These are phyloP conservation scores for Otolemur crassicaudatus DNA, from an alignment of 2,797 vertebrate genomes.

Conservation along the genomic window DNA sequence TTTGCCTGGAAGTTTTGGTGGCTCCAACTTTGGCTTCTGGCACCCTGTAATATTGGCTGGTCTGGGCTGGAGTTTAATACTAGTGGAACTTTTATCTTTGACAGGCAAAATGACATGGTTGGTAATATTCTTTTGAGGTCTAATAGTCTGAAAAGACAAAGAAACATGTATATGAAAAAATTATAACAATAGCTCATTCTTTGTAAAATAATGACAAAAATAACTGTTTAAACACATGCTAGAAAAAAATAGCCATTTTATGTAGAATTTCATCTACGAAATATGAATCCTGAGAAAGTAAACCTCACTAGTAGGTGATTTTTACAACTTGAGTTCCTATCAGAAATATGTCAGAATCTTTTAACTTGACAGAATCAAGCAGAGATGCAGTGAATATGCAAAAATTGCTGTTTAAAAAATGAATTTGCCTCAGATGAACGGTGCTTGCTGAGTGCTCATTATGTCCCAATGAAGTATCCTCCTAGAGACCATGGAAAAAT, in stretches of 20 bases:
- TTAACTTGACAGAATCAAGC: constrained; percentile 44
- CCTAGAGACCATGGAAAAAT: background rate
- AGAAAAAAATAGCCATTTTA: constrained; percentile 31
- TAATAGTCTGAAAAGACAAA: constrained; percentile 78
- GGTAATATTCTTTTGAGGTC: constrained; percentile 64
- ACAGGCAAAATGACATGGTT: constrained; percentile 34
- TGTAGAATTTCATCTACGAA: constrained; percentile 29
- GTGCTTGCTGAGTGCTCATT: background rate
- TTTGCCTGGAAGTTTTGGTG: background rate
- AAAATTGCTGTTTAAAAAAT: constrained; percentile 17
- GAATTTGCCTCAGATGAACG: background rate
- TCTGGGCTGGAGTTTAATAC: constrained; percentile 2
- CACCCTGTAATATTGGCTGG: background rate
- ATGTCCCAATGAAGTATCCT: background rate
- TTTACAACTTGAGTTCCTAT: background rate
- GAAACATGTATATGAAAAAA: constrained; percentile 24
- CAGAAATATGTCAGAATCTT: constrained; percentile 46
- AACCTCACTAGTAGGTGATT: background rate
- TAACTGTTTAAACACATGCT: background rate
- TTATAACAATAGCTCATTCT: background rate
- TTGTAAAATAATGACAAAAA: constrained; percentile 54
- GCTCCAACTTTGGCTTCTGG: constrained; percentile 48
- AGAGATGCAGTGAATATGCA: constrained; percentile 6
- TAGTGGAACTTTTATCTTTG: background rate
- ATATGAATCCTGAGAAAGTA: constrained; percentile 28